These are phyloP conservation scores for Catamblyrhynchus diadema DNA, from an alignment of 2,797 vertebrate genomes.

Conservation along the genomic window DNA sequence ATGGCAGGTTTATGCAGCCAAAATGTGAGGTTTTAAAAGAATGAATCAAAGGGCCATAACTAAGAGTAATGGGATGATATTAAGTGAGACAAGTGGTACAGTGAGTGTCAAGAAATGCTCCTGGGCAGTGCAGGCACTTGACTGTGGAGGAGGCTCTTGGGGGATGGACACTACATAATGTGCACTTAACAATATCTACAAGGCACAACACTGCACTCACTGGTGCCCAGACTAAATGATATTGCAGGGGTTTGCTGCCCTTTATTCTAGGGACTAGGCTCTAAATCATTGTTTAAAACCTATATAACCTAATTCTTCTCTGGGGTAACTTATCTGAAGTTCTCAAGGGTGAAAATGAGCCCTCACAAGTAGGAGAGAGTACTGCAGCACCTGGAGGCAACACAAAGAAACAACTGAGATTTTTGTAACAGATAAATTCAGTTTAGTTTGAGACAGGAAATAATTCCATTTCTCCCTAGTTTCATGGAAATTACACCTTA, in stretches of 20 bases:
- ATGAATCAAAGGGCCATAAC: background rate
- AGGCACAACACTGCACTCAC: background rate
- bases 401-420: background rate
- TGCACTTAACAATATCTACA: background rate
- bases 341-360: slow-evolving; percentile 20
- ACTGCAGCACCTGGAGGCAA: background rate
- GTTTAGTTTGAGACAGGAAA: slow-evolving; percentile 7
- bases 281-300: slow-evolving; percentile 11
- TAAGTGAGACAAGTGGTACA: background rate
- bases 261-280: background rate
- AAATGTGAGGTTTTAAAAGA: slow-evolving; percentile 21
- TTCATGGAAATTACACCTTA: slow-evolving; percentile 6
- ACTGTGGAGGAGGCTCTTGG: background rate
- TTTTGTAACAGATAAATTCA: slow-evolving; percentile 18
- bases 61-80: slow-evolving; percentile 18
- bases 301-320: background rate
- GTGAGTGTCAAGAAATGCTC: background rate
- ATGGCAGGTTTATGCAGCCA: slow-evolving; percentile 35
- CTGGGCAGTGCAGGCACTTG: background rate
- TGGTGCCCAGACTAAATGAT: background rate
- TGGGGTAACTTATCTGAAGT: background rate
- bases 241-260: background rate
- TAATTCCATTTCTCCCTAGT: background rate
- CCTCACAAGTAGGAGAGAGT: background rate
- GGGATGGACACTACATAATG: background rate